These are phyloP conservation scores for Lucilia cuprina DNA, from an alignment of 1,140 invertebrate genomes.

Conservation along the genomic window DNA sequence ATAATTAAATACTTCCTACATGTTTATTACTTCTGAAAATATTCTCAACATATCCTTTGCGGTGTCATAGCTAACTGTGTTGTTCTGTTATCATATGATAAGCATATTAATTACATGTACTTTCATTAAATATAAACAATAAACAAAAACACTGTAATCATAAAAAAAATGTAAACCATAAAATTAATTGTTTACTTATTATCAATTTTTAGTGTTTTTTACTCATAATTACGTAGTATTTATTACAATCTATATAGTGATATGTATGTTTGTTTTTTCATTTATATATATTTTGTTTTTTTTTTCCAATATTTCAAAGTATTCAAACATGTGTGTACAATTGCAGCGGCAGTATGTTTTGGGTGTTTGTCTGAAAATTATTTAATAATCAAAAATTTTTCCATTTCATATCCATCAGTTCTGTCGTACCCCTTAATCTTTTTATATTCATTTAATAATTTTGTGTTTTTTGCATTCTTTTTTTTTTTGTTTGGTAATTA, in stretches of 20 bases:
- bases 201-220: not conserved
- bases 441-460: not conserved
- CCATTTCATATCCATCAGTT: not conserved
- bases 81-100: constrained; percentile 25
- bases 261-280: too few species aligned
- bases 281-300: too few species aligned
- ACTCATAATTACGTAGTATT: not conserved
- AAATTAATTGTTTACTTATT: constrained; percentile 27
- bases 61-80: not conserved
- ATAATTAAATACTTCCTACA: too few species aligned
- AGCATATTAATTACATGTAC: constrained; percentile 21
- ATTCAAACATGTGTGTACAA: too few species aligned
- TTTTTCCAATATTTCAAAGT: too few species aligned
- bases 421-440: not conserved
- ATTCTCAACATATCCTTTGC: too few species aligned
- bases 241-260: not conserved
- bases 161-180: not conserved
- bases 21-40: too few species aligned
- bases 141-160: not conserved
- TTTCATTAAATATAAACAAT: not conserved
- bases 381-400: too few species aligned
- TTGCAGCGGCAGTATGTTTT: too few species aligned
- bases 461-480: not conserved
- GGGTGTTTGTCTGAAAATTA: not conserved
- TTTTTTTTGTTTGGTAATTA: not conserved